Conservation (phyloP, 2,888 invertebrate species). For the Pandemis cinnamomeana region DNA sequence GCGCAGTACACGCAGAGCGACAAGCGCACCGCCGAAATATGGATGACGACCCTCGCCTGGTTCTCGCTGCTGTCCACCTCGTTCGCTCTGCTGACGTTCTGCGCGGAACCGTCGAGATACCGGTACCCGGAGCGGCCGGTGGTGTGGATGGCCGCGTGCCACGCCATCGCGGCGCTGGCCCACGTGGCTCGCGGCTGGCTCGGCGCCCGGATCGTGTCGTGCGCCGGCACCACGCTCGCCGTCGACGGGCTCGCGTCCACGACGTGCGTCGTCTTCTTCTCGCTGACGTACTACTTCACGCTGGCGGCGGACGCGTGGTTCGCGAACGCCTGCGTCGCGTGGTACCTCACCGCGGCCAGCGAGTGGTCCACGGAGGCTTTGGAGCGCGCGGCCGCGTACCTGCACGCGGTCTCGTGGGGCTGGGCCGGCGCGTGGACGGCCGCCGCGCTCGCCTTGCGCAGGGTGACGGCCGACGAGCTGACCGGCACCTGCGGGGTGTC, state of each 20-base stretch:
- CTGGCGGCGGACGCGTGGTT: conserved; percentile 94
- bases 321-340: conserved; percentile 93
- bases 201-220: conserved; percentile 71
- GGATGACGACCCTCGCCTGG: conserved; percentile 91
- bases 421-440: conserved; percentile 94
- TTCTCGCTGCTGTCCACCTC: conserved; percentile 91
- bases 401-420: conserved; percentile 95
- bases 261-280: conserved; percentile 90
- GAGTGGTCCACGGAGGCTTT: conserved; percentile 97
- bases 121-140: conserved; percentile 97
- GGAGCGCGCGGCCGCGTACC: conserved; percentile 92
- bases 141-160: conserved; percentile 95
- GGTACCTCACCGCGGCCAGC: conserved; percentile 95
- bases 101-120: conserved; percentile 95
- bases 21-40: conserved; percentile 88
- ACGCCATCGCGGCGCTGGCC: conserved; percentile 91
- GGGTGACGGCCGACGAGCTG: conserved; percentile 91
- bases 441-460: conserved; percentile 90
- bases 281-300: conserved; percentile 90
- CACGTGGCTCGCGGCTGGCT: conserved; percentile 88
- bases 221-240: conserved; percentile 71
- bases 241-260: conserved; percentile 80
- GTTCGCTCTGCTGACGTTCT: conserved; percentile 93
- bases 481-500: conserved; percentile 93
- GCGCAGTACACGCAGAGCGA: conserved; percentile 88